phyloP scores from a whole-genome alignment of 2,888 invertebrate genomes.

The Eudemis profundana region DNA sequence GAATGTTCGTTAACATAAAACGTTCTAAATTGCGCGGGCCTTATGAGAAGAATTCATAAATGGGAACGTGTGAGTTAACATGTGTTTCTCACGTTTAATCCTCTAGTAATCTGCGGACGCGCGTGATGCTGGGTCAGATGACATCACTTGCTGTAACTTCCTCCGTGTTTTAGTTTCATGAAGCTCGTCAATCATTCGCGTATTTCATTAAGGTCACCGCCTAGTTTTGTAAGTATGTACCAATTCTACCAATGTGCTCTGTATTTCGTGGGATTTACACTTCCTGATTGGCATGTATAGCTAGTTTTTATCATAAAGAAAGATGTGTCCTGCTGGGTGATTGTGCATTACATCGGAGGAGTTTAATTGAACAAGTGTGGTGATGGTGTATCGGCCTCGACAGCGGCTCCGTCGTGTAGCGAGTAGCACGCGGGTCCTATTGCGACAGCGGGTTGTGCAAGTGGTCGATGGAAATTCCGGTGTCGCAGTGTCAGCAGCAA shows the following conservation, averaged over 20 bases:
- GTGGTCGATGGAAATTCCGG: conserved; percentile 77
- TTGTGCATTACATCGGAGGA: conserved; percentile 68
- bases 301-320: conserved; percentile 18
- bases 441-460: conserved; percentile 80
- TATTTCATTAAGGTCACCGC: conserved; percentile 37
- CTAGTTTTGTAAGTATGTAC: conserved; percentile 19
- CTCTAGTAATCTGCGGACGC: conserved; percentile 52
- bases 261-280: conserved; percentile 10
- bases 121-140: conserved; percentile 52
- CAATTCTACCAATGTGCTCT: conserved; percentile 18
- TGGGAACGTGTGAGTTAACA: conserved; percentile 60
- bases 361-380: conserved; percentile 82
- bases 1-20: conserved; percentile 43
- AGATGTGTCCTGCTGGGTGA: conserved; percentile 57
- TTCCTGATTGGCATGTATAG: conserved; percentile 6
- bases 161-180: conserved; percentile 55
- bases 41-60: conserved; percentile 54
- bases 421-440: conserved; percentile 65
- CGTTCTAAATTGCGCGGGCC: conserved; percentile 56
- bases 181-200: conserved; percentile 41
- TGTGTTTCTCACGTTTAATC: conserved; percentile 61
- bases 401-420: conserved; percentile 66
- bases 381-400: conserved; percentile 73
- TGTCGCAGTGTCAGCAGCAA: conserved; percentile 66
- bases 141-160: conserved; percentile 51